phyloP scores from a whole-genome alignment of 64 coral and sea anemone species.

The Orbicella faveolata region DNA sequence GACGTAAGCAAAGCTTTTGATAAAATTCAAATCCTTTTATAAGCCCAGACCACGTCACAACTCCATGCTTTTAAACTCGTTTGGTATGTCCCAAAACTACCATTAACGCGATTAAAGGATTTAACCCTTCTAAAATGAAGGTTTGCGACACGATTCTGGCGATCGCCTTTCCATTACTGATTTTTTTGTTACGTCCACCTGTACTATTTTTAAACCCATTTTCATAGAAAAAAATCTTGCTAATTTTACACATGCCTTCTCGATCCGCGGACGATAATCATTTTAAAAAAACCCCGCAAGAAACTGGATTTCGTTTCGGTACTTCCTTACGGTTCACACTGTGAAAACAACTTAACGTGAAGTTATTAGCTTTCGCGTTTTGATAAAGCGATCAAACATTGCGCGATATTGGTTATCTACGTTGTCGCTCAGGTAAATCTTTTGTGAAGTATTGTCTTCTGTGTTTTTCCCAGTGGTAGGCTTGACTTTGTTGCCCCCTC shows the following conservation, averaged over 20 bases:
- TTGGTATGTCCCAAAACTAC: slow-evolving; percentile 27
- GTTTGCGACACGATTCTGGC: not conserved
- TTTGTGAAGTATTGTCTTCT: slow-evolving; percentile 16
- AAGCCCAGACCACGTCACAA: not conserved
- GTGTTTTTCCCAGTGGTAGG: not conserved
- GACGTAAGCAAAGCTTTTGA: slow-evolving; percentile 37
- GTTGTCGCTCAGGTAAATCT: slow-evolving; percentile 3
- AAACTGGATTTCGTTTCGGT: not conserved
- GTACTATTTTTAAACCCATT: slow-evolving; percentile 9
- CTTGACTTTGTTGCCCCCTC: slow-evolving; percentile 15
- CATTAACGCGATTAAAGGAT: slow-evolving; percentile 18
- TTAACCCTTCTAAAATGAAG: slow-evolving; percentile 16
- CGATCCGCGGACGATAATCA: not conserved
- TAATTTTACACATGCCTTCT: slow-evolving; percentile 9
- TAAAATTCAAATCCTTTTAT: not conserved
- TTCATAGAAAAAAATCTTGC: not conserved
- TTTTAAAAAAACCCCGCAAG: not conserved
- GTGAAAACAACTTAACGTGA: not conserved
- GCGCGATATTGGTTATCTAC: slow-evolving; percentile 6
- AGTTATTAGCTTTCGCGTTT: not conserved
- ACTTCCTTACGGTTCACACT: not conserved
- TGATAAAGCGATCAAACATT: slow-evolving; percentile 2
- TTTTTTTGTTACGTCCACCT: not conserved
- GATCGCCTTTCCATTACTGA: not conserved
- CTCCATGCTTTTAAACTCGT: not conserved